Conservation (phyloP, 2,888 invertebrate species). For the Prionchulus punctatus region DNA sequence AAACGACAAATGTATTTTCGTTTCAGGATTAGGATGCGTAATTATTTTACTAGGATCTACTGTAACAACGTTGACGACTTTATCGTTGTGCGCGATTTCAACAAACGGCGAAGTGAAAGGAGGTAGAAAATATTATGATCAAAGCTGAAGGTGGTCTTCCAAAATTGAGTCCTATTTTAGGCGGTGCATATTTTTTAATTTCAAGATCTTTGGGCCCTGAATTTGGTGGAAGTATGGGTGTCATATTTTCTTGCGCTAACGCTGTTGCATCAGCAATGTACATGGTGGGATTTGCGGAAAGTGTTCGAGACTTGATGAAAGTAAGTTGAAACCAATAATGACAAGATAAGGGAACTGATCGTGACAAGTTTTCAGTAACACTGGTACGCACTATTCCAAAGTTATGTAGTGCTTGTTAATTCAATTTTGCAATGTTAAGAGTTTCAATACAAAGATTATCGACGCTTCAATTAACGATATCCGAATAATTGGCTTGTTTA, state of each 20-base stretch:
- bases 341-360: too few relatives aligned
- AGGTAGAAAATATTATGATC: too few relatives aligned
- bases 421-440: too few relatives aligned
- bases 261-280: slow-evolving; percentile 95
- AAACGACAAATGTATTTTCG: too few relatives aligned
- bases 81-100: slow-evolving; percentile 94
- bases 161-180: too few relatives aligned
- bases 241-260: slow-evolving; percentile 90
- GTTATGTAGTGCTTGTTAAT: too few relatives aligned
- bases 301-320: slow-evolving; percentile 1
- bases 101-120: slow-evolving; percentile 97
- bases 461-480: slow-evolving; percentile 62
- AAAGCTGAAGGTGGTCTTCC: too few relatives aligned
- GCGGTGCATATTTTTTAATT: slow-evolving; percentile 92
- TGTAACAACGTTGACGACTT: slow-evolving; percentile 63
- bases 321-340: too few relatives aligned
- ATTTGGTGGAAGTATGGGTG: slow-evolving; percentile 88
- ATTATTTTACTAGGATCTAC: slow-evolving; percentile 25
- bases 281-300: slow-evolving; percentile 85
- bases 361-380: too few relatives aligned
- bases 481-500: slow-evolving; percentile 52
- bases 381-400: too few relatives aligned
- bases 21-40: slow-evolving; percentile 21
- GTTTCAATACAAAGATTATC: too few relatives aligned
- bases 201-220: slow-evolving; percentile 76